phyloP scores from a whole-genome alignment of 2,888 invertebrate species.

The Microdon myrmicae region DNA sequence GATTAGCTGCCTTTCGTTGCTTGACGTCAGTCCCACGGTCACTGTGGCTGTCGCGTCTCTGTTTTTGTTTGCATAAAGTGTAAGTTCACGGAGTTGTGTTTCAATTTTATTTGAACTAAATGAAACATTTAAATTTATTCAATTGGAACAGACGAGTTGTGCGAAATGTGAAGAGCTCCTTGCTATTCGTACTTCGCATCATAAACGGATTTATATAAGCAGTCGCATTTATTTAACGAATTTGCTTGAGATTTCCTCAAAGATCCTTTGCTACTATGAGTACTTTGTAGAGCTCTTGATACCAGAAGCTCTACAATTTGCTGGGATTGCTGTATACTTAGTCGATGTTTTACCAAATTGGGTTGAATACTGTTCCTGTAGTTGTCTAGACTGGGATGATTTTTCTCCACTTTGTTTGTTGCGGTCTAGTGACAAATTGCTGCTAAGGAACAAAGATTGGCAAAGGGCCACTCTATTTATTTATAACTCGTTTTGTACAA shows the following conservation, averaged over 20 bases:
- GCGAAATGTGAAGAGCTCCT: constrained; percentile 4
- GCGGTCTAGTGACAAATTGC: too few relatives aligned
- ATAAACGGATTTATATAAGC: constrained; percentile 19
- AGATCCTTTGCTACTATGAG: too few relatives aligned
- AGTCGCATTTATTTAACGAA: constrained; percentile 12
- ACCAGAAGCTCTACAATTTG: too few relatives aligned
- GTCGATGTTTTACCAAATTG: too few relatives aligned
- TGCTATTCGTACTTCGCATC: constrained; percentile 11
- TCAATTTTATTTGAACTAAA: constrained; percentile 5
- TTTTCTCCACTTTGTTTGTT: too few relatives aligned
- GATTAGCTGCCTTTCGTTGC: constrained; percentile 22
- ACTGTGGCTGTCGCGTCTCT: constrained; percentile 32
- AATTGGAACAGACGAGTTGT: constrained; percentile 32
- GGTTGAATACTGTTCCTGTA: too few relatives aligned
- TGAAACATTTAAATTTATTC: constrained; percentile 45
- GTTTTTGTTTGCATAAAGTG: constrained; percentile 47
- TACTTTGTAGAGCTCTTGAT: too few relatives aligned
- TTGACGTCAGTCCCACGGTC: constrained; percentile 9
- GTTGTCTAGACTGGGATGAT: too few relatives aligned
- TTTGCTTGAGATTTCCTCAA: constrained; percentile 4
- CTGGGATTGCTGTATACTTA: too few relatives aligned
- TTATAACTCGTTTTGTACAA: too few relatives aligned
- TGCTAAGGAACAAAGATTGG: too few relatives aligned
- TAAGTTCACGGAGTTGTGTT: constrained; percentile 37
- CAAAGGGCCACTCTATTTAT: too few relatives aligned